Evolutionary conservation across 1,140 invertebrate species (phyloP).

Genomic region (Medauroidea extradentata): DNA sequence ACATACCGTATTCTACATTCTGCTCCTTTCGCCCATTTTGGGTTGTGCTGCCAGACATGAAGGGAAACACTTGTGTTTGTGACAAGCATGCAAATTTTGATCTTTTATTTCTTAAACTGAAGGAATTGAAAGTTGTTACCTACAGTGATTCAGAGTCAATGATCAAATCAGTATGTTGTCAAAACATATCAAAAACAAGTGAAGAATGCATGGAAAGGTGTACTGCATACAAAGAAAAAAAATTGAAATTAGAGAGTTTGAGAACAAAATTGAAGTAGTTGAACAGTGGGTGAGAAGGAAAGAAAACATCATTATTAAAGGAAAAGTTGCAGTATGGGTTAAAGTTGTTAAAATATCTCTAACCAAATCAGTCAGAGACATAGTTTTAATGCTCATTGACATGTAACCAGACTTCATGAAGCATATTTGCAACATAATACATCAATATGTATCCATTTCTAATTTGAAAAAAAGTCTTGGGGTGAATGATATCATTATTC

Average conservation of each 20-base stretch:
- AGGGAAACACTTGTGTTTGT: conserved; percentile 15
- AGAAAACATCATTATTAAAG: conserved; percentile 1
- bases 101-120: conserved; percentile 11
- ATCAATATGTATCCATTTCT: too few species aligned
- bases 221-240: conserved; percentile 3
- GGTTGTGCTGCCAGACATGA: conserved; percentile 5
- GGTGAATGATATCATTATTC: background rate
- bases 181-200: too few species aligned
- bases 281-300: conserved; percentile 13
- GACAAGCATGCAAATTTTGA: conserved; percentile 14
- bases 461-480: too few species aligned
- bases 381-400: too few species aligned
- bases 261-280: too few species aligned
- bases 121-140: conserved; percentile 12
- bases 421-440: too few species aligned
- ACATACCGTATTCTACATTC: conserved; percentile 11
- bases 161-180: background rate
- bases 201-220: too few species aligned
- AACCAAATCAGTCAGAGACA: too few species aligned
- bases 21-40: conserved; percentile 15
- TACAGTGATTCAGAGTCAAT: too few species aligned
- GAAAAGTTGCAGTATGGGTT: background rate
- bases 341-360: too few species aligned
- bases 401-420: too few species aligned
- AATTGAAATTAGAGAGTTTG: too few species aligned